These are phyloP conservation scores for Cheumatopsyche charites DNA, from an alignment of 1,140 invertebrate species.

Conservation along the genomic window DNA sequence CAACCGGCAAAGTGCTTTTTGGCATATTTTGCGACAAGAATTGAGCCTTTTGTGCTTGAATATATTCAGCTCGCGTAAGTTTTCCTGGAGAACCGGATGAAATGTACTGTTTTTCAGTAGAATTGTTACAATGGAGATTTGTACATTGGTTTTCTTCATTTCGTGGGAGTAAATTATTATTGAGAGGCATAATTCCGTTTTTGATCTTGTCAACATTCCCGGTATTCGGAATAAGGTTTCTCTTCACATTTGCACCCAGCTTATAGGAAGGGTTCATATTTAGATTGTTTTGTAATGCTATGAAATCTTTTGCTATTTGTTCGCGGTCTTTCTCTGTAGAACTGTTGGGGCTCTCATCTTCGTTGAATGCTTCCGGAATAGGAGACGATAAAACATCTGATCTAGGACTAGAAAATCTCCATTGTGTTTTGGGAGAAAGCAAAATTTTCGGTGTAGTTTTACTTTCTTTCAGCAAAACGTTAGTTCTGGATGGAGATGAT, in stretches of 20 bases:
- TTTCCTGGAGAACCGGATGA: constrained; percentile 29
- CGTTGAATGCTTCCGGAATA: constrained; percentile 80
- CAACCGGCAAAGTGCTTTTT: not conserved
- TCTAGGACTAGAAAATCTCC: constrained; percentile 74
- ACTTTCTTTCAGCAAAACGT: constrained; percentile 61
- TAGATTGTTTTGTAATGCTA: constrained; percentile 20
- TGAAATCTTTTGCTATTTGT: constrained; percentile 37
- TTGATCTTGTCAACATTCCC: not conserved
- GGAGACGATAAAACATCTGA: constrained; percentile 83
- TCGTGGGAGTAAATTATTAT: not conserved
- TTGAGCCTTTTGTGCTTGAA: constrained; percentile 47
- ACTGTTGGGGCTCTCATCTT: constrained; percentile 68
- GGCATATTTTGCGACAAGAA: constrained; percentile 42
- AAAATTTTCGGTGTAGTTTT: constrained; percentile 68
- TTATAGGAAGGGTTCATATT: constrained; percentile 24
- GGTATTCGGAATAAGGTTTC: constrained; percentile 42
- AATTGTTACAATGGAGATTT: constrained; percentile 15
- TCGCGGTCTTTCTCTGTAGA: constrained; percentile 58
- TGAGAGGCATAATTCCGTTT: constrained; percentile 14
- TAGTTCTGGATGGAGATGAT: constrained; percentile 60
- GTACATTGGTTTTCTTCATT: constrained; percentile 9
- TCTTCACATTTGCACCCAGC: constrained; percentile 36
- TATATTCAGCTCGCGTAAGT: constrained; percentile 42
- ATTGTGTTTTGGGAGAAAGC: constrained; percentile 71
- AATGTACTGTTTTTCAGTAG: constrained; percentile 1